Percentiles rank a stretch among this genome's conserved stretches.
Conservation (phyloP, 2,888 invertebrate species). For the Cosmopolites sordidus region DNA sequence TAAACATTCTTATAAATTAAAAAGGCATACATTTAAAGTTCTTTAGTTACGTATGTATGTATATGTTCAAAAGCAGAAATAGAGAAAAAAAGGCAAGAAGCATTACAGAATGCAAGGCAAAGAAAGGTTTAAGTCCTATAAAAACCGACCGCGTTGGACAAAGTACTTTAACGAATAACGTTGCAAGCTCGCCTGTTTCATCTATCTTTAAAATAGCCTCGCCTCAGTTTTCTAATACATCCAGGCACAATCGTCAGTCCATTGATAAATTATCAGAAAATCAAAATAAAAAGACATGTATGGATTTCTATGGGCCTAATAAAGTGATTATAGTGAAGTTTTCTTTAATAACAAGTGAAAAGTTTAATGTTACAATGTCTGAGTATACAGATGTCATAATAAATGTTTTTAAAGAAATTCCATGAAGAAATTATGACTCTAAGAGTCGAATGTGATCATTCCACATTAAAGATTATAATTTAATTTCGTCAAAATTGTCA, state of each 20-base stretch:
- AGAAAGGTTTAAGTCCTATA: conserved; percentile 15
- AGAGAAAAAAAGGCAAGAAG: conserved; percentile 51
- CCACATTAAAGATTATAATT: conserved; percentile 64
- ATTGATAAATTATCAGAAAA: background rate
- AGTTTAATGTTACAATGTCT: conserved; percentile 68
- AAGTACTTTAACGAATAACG: background rate
- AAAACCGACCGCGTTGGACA: background rate
- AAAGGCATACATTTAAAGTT: no score
- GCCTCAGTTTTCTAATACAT: background rate
- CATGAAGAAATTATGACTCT: conserved; percentile 66
- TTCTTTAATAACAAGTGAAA: conserved; percentile 57
- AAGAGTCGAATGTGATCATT: conserved; percentile 74
- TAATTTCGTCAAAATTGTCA: conserved; percentile 56
- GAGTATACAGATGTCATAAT: conserved; percentile 66
- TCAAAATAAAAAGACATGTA: conserved; percentile 9
- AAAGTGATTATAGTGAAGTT: conserved; percentile 47
- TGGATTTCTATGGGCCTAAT: conserved; percentile 39
- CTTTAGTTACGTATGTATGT: no score
- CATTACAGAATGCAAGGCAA: conserved; percentile 46
- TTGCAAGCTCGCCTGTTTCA: background rate
- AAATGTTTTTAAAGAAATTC: conserved; percentile 70
- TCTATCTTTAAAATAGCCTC: background rate
- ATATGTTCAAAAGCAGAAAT: conserved; percentile 50
- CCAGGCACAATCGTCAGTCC: background rate
- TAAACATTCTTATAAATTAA: no score